Base-by-base conservation (phyloP, 1,140 invertebrate genomes). In the Chironomus tepperi region DNA sequence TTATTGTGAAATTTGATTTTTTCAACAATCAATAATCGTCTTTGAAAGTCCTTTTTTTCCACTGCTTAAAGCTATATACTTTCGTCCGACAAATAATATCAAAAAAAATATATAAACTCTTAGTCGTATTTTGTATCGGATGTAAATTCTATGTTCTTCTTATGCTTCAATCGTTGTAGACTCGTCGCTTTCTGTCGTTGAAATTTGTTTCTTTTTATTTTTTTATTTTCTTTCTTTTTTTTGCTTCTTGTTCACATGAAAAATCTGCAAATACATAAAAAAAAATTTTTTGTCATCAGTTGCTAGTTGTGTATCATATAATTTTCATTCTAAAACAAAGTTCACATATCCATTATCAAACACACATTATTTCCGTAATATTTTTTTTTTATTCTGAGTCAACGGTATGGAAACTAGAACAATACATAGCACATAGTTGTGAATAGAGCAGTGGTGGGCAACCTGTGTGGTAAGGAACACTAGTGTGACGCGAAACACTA, bases 321-420 rank as follows among this genome's bases (percentile, higher is more conserved):
- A 57, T 57, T 57, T 57, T 57, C 47, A n/a, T 57, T 2, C 12
- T 15, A 15, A 12, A 15, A 57, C 65, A 70, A 70, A 70, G 65
- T 70, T 70, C 65, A 70, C 65, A 70, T 12, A 57, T 70, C 65
- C 19, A 70, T 70, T 70, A 70, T 70, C 65, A 70, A 70, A 21
- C 65, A 70, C 65, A 19, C 16, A 70, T 57, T 57, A 57, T 70
- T 70, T 70, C 65, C 65, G 65, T 16, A 70, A 70, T 70, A 19
- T 21, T 70, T 70, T 70, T 70, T 67, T 70, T 21, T 18, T 70
- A 18, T 18, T 18, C 65, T 70, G 16, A 19, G 6, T 18, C 47
- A 57, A 57, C 9, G 12, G 12, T 15, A 57, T 70, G 65, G 65
- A 70, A 70, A 70, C 65, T 70, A 10, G 18, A 70, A 18, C 65